Base-by-base conservation (phyloP, 2,797 vertebrate genomes). In the Odontamblyopus rebecca region DNA sequence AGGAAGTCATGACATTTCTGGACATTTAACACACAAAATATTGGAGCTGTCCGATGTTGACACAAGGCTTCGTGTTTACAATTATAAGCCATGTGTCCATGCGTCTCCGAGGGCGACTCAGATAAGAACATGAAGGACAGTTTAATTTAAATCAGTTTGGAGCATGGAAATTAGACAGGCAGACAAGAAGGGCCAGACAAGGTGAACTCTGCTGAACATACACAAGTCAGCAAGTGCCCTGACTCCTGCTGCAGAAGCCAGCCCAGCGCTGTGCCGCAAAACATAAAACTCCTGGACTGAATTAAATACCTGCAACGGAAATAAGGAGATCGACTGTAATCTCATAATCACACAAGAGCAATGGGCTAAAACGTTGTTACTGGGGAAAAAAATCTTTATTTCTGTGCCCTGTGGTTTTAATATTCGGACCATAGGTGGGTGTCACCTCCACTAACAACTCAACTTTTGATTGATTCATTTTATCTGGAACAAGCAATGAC, bases 71-170 rank as follows among this genome's bases (percentile, higher is more conserved):
- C 61, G 44, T 65, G 35, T 56, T 29, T 51, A 62, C 77, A 50
- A 38, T 61, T 70, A 67, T 77, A 41, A 19, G 61, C 48, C 61
- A 57, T 79, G 56, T 73, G 29, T 53, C 68, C 62, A 51, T 75
- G 65, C 60, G 61, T 72, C 69, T 80, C 18, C 72, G 78, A 65
- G 75, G 67, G 68, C 70, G 76, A 75, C 50, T 66, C 69, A 72
- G 85, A 86, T 87, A 84, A 85, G 79, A 87, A 91, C 83, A 91
- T 89, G 87, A 86, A 89, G 88, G 89, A 86, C 87, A 88, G 86
- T 89, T 91, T 91, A 83, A 91, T 91, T 91, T 89, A 83, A 88
- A 85, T 90, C 80, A 88, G 80, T 90, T 71, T 74, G 70, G 60
- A 86, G 88, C 81, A 83, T 87, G 72, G 76, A 90, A 89, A 89